These are phyloP conservation scores for Gortyna flavago DNA, from an alignment of 2,888 invertebrate species.

Conservation along the genomic window DNA sequence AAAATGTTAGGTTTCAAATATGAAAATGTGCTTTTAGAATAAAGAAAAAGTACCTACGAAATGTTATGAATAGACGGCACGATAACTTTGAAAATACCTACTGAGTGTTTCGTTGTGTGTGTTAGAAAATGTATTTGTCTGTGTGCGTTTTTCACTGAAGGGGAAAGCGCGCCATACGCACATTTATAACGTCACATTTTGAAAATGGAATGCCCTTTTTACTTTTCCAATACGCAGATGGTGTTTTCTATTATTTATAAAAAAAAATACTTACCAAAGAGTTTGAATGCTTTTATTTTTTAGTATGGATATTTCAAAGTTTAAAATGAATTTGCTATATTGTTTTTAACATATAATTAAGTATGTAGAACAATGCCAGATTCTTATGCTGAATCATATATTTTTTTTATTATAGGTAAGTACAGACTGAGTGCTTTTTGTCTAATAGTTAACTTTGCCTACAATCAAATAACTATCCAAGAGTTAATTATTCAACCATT, in stretches of 20 bases:
- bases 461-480: neutral
- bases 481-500: neutral
- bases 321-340: neutral
- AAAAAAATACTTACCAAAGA: constrained; percentile 37
- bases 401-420: neutral
- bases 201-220: constrained; percentile 84
- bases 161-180: constrained; percentile 82
- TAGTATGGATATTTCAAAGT: constrained; percentile 11
- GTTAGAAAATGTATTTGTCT: constrained; percentile 55
- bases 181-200: constrained; percentile 78
- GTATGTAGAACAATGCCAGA: no score
- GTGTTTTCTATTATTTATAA: constrained; percentile 47
- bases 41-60: constrained; percentile 14
- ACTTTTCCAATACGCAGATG: constrained; percentile 80
- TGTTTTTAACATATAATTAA: neutral
- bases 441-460: neutral
- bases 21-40: constrained; percentile 8
- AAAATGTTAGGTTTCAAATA: constrained; percentile 19
- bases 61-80: constrained; percentile 33
- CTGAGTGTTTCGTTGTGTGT: constrained; percentile 60
- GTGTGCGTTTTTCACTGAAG: constrained; percentile 82
- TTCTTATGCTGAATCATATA: neutral
- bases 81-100: constrained; percentile 50
- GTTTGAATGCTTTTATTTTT: constrained; percentile 42
- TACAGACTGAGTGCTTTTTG: neutral